A percentile compares a stretch with the other conserved stretches of the same genome.
phyloP scores from a whole-genome alignment of 2,113 vertebrate genomes.

The Bolborhynchus lineola region DNA sequence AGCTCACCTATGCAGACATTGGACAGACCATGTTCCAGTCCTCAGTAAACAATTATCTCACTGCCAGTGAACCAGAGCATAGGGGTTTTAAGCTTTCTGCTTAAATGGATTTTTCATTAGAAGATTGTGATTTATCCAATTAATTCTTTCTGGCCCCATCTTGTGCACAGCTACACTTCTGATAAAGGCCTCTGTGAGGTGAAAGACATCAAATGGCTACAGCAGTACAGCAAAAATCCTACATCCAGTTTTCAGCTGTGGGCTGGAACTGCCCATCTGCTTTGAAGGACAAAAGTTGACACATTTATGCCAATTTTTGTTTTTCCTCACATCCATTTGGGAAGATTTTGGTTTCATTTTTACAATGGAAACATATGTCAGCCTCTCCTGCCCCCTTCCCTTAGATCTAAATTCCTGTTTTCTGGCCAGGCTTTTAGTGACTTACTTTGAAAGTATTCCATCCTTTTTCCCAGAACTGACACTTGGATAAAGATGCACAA shows the following conservation, averaged over 20 bases:
- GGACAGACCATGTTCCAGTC: not conserved
- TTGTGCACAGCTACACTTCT: not conserved
- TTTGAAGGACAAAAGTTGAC: not conserved
- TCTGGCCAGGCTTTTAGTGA: not conserved
- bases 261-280: not conserved
- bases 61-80: not conserved
- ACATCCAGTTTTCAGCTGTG: not conserved
- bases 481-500: not conserved
- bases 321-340: not conserved
- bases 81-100: not conserved
- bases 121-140: not conserved
- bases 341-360: not conserved
- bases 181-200: not conserved
- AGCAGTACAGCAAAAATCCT: not conserved
- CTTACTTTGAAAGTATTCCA: not conserved
- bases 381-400: not conserved
- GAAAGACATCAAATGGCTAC: not conserved
- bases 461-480: not conserved
- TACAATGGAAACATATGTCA: not conserved
- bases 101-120: not conserved
- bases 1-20: not conserved
- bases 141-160: not conserved
- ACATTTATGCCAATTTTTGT: rapidly evolving
- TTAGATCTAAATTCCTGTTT: not conserved
- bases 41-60: not conserved